These are phyloP conservation scores for Choristoneura fumiferana DNA, from an alignment of 1,140 invertebrate genomes.

Conservation along the genomic window DNA sequence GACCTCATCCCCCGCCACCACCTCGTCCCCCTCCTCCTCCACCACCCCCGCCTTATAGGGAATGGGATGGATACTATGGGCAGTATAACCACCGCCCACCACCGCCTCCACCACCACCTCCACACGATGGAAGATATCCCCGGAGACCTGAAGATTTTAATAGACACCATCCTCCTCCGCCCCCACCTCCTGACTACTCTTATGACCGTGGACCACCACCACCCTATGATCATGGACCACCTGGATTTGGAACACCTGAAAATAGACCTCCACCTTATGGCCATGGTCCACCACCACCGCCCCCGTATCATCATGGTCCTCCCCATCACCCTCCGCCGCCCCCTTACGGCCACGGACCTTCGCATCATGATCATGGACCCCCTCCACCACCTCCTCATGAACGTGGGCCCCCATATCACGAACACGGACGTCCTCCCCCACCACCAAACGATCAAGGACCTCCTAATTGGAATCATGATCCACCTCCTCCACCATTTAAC, in stretches of 20 bases:
- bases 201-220: not conserved
- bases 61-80: too few species aligned
- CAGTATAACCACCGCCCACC: not conserved
- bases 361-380: conserved; percentile 5
- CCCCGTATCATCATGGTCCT: not conserved
- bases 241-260: not conserved
- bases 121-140: not conserved
- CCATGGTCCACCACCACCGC: not conserved
- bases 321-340: not conserved
- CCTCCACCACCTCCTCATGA: conserved; percentile 1
- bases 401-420: not conserved
- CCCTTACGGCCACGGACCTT: not conserved
- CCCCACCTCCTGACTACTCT: not conserved
- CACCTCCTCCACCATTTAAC: not conserved
- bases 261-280: conserved; percentile 7
- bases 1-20: not conserved
- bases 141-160: not conserved
- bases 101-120: not conserved
- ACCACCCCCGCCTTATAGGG: conserved; percentile 9
- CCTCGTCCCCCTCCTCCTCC: not conserved
- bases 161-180: conserved; percentile 3
- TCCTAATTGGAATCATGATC: conserved; percentile 6
- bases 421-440: not conserved
- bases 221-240: conserved; percentile 1
- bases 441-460: not conserved